A percentile compares a stretch with the other conserved stretches of the same genome.
Evolutionary conservation across 2,888 invertebrate species (phyloP).

Genomic region (Drosophila neutralis): DNA sequence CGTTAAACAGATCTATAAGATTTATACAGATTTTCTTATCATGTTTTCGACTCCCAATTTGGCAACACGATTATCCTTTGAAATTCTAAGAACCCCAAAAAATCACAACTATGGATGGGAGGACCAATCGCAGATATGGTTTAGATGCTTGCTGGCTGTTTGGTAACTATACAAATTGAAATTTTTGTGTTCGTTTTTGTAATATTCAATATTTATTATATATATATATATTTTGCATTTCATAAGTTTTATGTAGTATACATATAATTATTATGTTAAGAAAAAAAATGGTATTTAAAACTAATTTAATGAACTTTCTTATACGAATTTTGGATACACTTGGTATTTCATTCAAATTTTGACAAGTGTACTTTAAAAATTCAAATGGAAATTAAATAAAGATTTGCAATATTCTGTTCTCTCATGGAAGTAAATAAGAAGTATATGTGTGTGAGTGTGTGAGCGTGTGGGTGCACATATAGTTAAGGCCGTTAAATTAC

Average conservation of each 20-base stretch:
- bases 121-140: background rate
- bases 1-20: background rate
- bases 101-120: background rate
- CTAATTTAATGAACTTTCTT: slow-evolving; percentile 56
- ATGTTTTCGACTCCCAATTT: background rate
- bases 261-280: slow-evolving; percentile 61
- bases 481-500: slow-evolving; percentile 47
- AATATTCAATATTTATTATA: slow-evolving; percentile 75
- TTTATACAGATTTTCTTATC: background rate
- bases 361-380: slow-evolving; percentile 26
- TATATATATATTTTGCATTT: slow-evolving; percentile 59
- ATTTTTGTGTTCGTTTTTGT: slow-evolving; percentile 38
- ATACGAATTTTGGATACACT: slow-evolving; percentile 28
- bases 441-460: slow-evolving; percentile 6
- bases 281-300: slow-evolving; percentile 56
- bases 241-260: slow-evolving; percentile 69
- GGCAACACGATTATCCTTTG: background rate
- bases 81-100: background rate
- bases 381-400: slow-evolving; percentile 36
- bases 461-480: slow-evolving; percentile 23
- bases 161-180: background rate
- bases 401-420: slow-evolving; percentile 53
- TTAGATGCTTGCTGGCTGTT: background rate
- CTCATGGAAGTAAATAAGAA: slow-evolving; percentile 49
- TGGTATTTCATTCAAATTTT: slow-evolving; percentile 15